These are phyloP conservation scores for Halcyon malimbica DNA, from an alignment of 2,113 vertebrate species.

Conservation along the genomic window DNA sequence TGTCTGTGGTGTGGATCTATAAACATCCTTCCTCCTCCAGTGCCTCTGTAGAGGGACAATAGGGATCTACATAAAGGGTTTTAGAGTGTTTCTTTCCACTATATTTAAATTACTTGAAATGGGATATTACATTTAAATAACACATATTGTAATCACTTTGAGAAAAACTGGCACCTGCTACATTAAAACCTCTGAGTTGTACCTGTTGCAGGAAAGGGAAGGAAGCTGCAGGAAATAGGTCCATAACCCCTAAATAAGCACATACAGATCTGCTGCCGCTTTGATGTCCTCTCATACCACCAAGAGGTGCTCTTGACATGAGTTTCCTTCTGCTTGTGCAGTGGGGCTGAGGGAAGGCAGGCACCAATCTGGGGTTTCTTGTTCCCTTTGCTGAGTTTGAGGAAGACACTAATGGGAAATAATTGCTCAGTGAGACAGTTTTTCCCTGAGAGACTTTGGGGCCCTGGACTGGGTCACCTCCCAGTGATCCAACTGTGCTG, in stretches of 20 bases:
- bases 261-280: not conserved
- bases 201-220: not conserved
- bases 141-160: not conserved
- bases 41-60: not conserved
- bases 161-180: not conserved
- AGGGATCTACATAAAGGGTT: not conserved
- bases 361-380: not conserved
- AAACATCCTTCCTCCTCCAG: not conserved
- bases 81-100: not conserved
- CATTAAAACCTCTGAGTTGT: not conserved
- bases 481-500: rapidly evolving
- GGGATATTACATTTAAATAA: not conserved
- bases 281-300: slow-evolving; percentile 3
- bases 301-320: slow-evolving; percentile 41
- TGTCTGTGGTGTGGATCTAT: not conserved
- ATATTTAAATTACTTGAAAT: not conserved
- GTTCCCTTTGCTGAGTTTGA: not conserved
- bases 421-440: not conserved
- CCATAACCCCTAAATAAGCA: not conserved
- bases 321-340: not conserved
- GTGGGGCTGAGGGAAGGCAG: not conserved
- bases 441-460: not conserved
- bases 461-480: not conserved
- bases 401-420: not conserved
- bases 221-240: not conserved